These are phyloP conservation scores for Colaptes auratus DNA, from an alignment of 2,113 vertebrate species.

Conservation along the genomic window DNA sequence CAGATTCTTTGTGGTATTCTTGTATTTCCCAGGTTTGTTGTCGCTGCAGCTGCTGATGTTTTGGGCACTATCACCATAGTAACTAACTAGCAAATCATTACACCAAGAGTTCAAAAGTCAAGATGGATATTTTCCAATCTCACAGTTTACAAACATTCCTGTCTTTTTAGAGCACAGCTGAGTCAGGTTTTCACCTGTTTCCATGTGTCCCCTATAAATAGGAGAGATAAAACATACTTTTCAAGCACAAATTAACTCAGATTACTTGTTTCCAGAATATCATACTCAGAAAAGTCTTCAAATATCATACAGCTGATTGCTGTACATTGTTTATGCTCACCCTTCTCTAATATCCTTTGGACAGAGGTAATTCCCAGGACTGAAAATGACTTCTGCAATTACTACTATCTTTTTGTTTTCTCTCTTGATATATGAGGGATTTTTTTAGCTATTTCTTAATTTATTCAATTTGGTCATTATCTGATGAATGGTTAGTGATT, in stretches of 20 bases:
- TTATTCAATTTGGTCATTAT: background rate
- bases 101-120: constrained; percentile 19
- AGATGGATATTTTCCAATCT: background rate
- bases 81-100: background rate
- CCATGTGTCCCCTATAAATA: background rate
- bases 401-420: background rate
- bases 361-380: background rate
- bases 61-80: constrained; percentile 1
- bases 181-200: background rate
- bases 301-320: background rate
- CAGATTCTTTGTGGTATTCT: background rate
- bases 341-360: background rate
- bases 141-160: background rate
- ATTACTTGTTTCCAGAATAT: background rate
- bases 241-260: background rate
- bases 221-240: background rate
- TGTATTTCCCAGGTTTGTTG: background rate
- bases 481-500: background rate
- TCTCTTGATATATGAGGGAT: background rate
- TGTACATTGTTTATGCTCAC: background rate
- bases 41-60: background rate
- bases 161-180: background rate
- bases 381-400: background rate
- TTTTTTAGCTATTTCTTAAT: background rate
- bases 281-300: background rate